phyloP scores from a whole-genome alignment of 2,888 invertebrate species.

The Lepas anatifera region DNA sequence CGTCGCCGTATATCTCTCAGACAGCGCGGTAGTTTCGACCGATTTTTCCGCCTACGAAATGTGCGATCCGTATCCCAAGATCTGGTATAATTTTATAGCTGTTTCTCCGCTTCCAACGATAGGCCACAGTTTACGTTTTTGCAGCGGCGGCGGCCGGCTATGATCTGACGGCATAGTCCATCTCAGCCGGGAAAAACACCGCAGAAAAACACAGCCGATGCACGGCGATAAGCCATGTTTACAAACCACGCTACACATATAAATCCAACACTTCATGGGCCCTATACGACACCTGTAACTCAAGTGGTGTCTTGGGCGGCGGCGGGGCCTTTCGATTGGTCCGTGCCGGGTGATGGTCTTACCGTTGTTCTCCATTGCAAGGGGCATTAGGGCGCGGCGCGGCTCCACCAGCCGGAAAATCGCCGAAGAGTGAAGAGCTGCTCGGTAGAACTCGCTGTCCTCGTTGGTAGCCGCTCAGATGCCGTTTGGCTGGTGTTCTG shows the following conservation, averaged over 20 bases:
- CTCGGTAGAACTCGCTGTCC: too few species aligned
- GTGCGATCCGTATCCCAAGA: not conserved
- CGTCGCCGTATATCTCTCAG: too few species aligned
- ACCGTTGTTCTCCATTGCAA: too few species aligned
- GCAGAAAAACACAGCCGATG: not conserved
- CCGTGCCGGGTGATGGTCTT: too few species aligned
- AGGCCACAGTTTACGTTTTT: slow-evolving; percentile 1
- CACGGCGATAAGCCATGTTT: slow-evolving; percentile 6
- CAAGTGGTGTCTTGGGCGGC: too few species aligned
- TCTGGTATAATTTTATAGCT: not conserved
- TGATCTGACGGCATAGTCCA: slow-evolving; percentile 10
- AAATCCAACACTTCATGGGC: slow-evolving; percentile 8
- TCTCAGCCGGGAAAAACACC: not conserved
- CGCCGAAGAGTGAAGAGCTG: too few species aligned
- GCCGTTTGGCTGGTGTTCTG: too few species aligned
- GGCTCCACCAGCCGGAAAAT: too few species aligned
- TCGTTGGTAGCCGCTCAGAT: too few species aligned
- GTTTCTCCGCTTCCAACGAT: not conserved
- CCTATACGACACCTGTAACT: not conserved
- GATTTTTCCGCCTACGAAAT: not conserved
- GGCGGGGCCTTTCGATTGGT: too few species aligned
- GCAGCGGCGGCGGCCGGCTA: not conserved
- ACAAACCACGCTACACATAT: slow-evolving; percentile 11
- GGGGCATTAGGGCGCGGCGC: too few species aligned
- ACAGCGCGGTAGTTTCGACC: too few species aligned